Evolutionary conservation across 2,797 vertebrate species (phyloP), one percentile per base, ranked within the genome.

Genomic region (Cottoperca gobio): DNA sequence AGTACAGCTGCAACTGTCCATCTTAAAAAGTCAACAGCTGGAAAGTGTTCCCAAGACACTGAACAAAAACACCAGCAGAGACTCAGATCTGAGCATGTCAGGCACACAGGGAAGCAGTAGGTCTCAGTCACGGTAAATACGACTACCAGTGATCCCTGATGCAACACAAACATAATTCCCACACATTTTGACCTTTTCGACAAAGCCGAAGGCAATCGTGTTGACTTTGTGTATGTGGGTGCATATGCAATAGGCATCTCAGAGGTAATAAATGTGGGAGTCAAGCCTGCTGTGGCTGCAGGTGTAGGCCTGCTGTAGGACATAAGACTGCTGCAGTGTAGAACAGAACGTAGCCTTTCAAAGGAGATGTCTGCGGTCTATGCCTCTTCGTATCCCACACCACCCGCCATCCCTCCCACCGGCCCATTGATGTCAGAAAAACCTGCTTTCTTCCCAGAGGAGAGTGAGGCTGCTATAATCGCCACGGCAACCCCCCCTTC

Each of bases 361-460:
- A 86, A 74, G 63, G 70, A 81, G 83, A 86, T 50, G 79, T 88
- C 84, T 76, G 80, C 52, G 43, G 64, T 77, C 83, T 84, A 31
- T 72, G 73, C 37, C 69, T 73, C 76, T 75, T 76, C 68, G 62
- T 76, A 68, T 74, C 70, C 87, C 73, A 64, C 82, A 77, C 73
- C 70, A 79, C 73, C 76, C 68, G n/a, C 84, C 72, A 67, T 76
- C 82, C 81, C 85, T 86, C 82, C 76, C 72, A 75, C 70, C 21
- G 49, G 63, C 76, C 79, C 81, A 90, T 75, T 84, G 87, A 88
- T 94, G 93, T 94, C 94, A 94, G 84, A 90, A 94, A 93, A 95
- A 94, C 86, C 92, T 94, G 94, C 85, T 91, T 71, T 81, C 88
- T 95, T 95, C 94, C 91, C 94, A 95, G 88, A 88, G 85, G 88